Conservation (phyloP, 2,113 vertebrate genomes). For the Balaeniceps rex region DNA sequence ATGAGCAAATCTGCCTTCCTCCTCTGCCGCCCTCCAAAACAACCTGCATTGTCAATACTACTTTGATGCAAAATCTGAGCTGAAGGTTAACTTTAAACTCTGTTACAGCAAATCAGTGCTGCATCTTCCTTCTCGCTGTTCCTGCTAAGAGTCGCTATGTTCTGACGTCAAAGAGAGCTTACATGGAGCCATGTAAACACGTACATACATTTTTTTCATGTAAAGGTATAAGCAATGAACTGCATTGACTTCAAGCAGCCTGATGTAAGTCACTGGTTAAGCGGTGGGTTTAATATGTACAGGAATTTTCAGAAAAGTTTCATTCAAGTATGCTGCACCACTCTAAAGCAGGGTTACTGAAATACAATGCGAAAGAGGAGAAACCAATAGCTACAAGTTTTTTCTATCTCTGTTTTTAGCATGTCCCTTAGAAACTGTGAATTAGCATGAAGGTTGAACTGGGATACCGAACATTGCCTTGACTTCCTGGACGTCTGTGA, state of each 20-base stretch:
- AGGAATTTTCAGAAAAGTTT: not conserved
- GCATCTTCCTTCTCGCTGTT: not conserved
- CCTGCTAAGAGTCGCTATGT: not conserved
- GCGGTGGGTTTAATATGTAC: not conserved
- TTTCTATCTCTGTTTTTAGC: not conserved
- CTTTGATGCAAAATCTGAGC: not conserved
- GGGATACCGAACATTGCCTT: accelerated
- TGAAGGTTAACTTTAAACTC: not conserved
- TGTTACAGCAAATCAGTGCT: not conserved
- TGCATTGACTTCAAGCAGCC: not conserved
- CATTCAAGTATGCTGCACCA: not conserved
- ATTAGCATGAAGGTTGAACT: not conserved
- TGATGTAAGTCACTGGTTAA: not conserved
- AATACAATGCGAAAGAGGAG: not conserved
- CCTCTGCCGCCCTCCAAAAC: not conserved
- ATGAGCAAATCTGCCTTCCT: not conserved
- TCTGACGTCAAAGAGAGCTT: not conserved
- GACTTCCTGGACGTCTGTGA: not conserved
- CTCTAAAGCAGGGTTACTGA: not conserved
- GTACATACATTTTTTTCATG: accelerated
- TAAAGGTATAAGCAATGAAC: not conserved
- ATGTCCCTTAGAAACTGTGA: not conserved
- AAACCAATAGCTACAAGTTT: not conserved
- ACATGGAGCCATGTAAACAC: accelerated
- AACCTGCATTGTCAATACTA: too few relatives aligned